A percentile compares a stretch with the other conserved stretches of the same genome.
These are phyloP conservation scores for Chromoteleia sp. DNA, from an alignment of 2,888 invertebrate species.

Conservation along the genomic window DNA sequence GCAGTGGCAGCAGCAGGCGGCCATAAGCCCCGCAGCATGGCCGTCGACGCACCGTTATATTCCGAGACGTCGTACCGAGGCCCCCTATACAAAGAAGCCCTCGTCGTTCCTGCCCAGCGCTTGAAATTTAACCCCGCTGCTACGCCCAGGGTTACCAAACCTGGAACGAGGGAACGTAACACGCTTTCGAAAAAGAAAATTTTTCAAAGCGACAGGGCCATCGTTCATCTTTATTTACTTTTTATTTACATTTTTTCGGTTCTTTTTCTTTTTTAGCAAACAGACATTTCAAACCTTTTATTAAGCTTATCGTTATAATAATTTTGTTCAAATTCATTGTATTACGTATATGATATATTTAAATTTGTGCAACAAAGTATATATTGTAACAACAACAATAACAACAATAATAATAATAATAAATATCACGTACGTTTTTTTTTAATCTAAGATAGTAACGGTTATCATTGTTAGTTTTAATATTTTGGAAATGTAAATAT, in stretches of 20 bases:
- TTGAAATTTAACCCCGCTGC: constrained; percentile 82
- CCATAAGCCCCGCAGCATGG: constrained; percentile 81
- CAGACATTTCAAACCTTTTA: no score
- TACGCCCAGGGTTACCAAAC: constrained; percentile 78
- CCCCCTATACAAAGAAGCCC: constrained; percentile 73
- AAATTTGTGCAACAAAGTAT: no score
- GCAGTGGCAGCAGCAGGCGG: constrained; percentile 72
- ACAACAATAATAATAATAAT: no score
- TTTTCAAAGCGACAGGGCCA: no score
- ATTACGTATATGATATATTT: no score
- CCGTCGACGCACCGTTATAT: constrained; percentile 81
- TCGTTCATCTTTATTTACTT: constrained; percentile 7
- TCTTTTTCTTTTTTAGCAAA: not conserved
- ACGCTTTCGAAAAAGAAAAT: constrained; percentile 43
- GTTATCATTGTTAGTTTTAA: no score
- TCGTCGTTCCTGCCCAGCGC: constrained; percentile 78
- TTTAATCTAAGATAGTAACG: no score
- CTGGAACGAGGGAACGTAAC: constrained; percentile 34
- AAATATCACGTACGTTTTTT: no score
- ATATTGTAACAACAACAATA: no score
- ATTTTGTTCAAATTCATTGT: no score
- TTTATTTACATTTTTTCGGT: not conserved
- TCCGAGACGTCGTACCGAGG: constrained; percentile 72
- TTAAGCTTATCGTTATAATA: no score
- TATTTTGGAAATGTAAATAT: no score